These are phyloP conservation scores for Gephyroberyx darwinii DNA, from an alignment of 2,797 vertebrate species.

Conservation along the genomic window DNA sequence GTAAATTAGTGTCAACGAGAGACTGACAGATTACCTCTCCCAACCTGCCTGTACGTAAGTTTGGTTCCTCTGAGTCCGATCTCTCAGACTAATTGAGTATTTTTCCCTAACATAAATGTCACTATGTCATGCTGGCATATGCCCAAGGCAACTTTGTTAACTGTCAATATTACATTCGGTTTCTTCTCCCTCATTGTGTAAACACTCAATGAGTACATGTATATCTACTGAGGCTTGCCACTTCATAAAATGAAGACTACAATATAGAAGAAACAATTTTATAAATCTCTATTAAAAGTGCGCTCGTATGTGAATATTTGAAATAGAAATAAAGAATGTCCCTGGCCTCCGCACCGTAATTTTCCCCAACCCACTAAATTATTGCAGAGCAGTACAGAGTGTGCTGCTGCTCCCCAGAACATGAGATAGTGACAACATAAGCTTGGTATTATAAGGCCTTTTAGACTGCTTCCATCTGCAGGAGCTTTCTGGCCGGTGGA, in stretches of 20 bases:
- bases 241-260: slow-evolving; percentile 11
- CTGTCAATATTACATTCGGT: slow-evolving; percentile 35
- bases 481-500: slow-evolving; percentile 81
- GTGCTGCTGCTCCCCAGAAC: slow-evolving; percentile 68
- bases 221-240: slow-evolving; percentile 19
- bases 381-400: slow-evolving; percentile 57
- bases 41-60: slow-evolving; percentile 58
- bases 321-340: slow-evolving; percentile 55
- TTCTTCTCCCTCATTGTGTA: slow-evolving; percentile 15
- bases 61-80: slow-evolving; percentile 52
- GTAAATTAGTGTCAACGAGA: slow-evolving; percentile 66
- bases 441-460: slow-evolving; percentile 82
- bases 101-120: slow-evolving; percentile 46
- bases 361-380: slow-evolving; percentile 65
- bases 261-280: slow-evolving; percentile 24
- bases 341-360: slow-evolving; percentile 53
- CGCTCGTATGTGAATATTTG: slow-evolving; percentile 3
- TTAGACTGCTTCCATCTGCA: slow-evolving; percentile 83
- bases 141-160: slow-evolving; percentile 35
- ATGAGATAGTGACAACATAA: slow-evolving; percentile 84
- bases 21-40: slow-evolving; percentile 67
- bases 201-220: slow-evolving; percentile 9
- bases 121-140: slow-evolving; percentile 45
- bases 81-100: slow-evolving; percentile 45
- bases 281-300: slow-evolving; percentile 29